Percentiles rank a stretch among this genome's conserved stretches.
phyloP scores from a whole-genome alignment of 2,888 invertebrate species.

The Seira sanloemensis region DNA sequence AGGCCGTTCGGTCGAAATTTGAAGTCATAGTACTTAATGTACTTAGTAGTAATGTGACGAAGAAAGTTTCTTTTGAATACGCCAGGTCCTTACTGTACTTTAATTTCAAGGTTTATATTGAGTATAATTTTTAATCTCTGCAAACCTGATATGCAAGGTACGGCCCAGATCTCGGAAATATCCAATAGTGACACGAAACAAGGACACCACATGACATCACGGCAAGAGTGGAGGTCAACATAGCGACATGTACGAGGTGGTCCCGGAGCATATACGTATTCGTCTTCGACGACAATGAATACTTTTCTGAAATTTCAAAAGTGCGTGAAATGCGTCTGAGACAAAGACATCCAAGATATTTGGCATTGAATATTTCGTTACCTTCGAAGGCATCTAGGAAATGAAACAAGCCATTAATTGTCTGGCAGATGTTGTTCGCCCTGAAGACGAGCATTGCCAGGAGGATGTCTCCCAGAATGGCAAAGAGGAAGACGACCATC shows the following conservation, averaged over 20 bases:
- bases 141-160: neutral
- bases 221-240: neutral
- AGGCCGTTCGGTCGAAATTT: no score
- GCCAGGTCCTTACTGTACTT: no score
- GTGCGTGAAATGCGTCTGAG: no score
- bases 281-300: neutral
- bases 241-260: neutral
- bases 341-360: no score
- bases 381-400: neutral
- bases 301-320: no score
- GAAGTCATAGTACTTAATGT: no score
- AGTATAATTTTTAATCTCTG: no score
- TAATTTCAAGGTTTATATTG: no score
- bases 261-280: neutral
- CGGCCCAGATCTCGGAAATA: neutral
- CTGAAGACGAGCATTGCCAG: neutral
- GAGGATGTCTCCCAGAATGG: neutral
- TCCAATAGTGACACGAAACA: neutral
- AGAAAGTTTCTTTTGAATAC: no score
- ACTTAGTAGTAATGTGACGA: no score
- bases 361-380: no score
- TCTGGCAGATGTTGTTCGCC: neutral
- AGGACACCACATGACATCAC: neutral
- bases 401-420: neutral
- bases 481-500: neutral